A percentile compares a stretch with the other conserved stretches of the same genome.
These are phyloP conservation scores for Plecturocebus donacophilus DNA, from an alignment of 2,113 vertebrate species.

Conservation along the genomic window DNA sequence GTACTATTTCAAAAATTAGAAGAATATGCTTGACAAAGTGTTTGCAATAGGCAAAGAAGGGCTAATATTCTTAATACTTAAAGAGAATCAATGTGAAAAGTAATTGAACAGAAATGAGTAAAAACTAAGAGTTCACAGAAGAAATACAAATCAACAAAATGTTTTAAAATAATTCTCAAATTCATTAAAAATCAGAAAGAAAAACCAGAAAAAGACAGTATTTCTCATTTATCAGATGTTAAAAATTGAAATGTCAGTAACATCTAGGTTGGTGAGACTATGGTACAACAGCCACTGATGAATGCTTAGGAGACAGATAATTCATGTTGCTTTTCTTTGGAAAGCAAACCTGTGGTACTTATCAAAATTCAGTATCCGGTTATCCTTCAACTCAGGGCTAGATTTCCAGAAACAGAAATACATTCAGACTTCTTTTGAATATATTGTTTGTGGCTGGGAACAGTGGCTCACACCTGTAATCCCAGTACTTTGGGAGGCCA, in stretches of 20 bases:
- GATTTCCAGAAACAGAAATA: neutral
- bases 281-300: neutral
- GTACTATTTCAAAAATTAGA: neutral
- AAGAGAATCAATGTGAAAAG: neutral
- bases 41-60: neutral
- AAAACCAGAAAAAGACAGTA: neutral
- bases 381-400: neutral
- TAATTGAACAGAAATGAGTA: neutral
- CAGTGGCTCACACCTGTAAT: too few species aligned
- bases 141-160: neutral
- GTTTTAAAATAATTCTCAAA: neutral
- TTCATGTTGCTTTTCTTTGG: neutral
- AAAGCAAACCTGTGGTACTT: neutral
- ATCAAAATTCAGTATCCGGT: neutral
- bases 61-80: neutral
- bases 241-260: neutral
- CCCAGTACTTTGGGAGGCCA: too few species aligned
- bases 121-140: neutral
- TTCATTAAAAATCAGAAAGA: neutral
- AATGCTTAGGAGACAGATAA: neutral
- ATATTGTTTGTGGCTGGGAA: neutral
- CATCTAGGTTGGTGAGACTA: neutral
- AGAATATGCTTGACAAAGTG: neutral
- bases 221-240: neutral
- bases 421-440: neutral